These are phyloP conservation scores for Meloidogyne floridensis DNA, from an alignment of 1,140 invertebrate genomes.

Conservation along the genomic window DNA sequence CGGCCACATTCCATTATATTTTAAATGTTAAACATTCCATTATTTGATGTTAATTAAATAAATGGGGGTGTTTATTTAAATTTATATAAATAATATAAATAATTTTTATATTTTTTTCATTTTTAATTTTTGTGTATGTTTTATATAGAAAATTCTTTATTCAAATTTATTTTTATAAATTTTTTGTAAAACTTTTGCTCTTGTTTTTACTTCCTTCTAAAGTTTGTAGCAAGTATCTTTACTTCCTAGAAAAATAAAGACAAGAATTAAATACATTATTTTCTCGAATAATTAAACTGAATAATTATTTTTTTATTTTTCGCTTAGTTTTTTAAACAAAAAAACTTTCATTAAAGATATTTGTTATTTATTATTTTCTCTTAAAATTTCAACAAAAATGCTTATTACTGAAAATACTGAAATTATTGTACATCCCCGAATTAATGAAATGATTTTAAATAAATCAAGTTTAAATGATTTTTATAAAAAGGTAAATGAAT, in stretches of 20 bases:
- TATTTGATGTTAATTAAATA: neutral
- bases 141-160: no score
- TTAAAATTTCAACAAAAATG: conserved; percentile 11
- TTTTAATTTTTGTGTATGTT: neutral
- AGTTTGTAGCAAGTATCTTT: no score
- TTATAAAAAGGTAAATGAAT: neutral
- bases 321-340: no score
- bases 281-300: no score
- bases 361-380: neutral
- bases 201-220: no score
- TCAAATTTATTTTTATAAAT: no score
- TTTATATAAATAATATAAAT: neutral
- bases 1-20: neutral
- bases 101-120: neutral
- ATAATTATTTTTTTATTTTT: no score
- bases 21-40: neutral
- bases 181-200: no score
- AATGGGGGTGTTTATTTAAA: neutral
- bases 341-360: no score
- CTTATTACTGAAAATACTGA: neutral
- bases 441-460: neutral
- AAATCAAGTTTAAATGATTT: neutral
- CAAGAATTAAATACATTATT: no score
- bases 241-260: no score
- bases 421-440: conserved; percentile 4